These are phyloP conservation scores for Drosophila gunungcola DNA, from an alignment of 1,140 invertebrate species.

Conservation along the genomic window DNA sequence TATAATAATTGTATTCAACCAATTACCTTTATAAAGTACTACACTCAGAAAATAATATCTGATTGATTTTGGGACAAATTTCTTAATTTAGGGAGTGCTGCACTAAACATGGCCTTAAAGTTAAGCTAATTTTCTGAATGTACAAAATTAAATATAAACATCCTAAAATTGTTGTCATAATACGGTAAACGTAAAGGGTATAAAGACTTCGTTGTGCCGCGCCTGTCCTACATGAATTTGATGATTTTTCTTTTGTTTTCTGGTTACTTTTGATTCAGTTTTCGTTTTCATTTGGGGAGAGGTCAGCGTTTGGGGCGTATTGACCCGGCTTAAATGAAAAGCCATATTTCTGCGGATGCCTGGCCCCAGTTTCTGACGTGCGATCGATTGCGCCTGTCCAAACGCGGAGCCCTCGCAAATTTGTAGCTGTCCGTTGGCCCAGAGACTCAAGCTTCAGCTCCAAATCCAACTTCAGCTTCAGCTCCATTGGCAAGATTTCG, in stretches of 20 bases:
- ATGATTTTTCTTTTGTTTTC: conserved; percentile 42
- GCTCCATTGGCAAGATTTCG: conserved; percentile 12
- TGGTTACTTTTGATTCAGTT: conserved; percentile 70
- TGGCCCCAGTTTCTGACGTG: conserved; percentile 80
- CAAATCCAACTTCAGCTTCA: too few species aligned
- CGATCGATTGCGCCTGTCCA: conserved; percentile 79
- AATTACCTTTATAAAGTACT: too few species aligned
- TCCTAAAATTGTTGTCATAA: background rate
- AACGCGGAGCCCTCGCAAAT: conserved; percentile 61
- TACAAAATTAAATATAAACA: too few species aligned
- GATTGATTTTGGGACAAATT: too few species aligned
- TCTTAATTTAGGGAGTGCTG: too few species aligned
- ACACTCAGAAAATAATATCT: too few species aligned
- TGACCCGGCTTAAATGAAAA: conserved; percentile 81
- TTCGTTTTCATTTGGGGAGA: conserved; percentile 67
- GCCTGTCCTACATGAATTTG: conserved; percentile 14
- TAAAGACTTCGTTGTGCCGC: conserved; percentile 6
- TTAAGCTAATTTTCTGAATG: too few species aligned
- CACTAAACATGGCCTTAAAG: too few species aligned
- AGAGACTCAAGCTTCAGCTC: background rate
- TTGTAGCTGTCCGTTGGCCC: conserved; percentile 57
- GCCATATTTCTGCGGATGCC: conserved; percentile 73
- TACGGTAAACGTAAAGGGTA: conserved; percentile 5
- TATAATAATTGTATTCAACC: conserved; percentile 1
- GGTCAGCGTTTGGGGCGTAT: conserved; percentile 65